These are phyloP conservation scores for Andrena bucephala DNA, from an alignment of 2,888 invertebrate genomes.

Conservation along the genomic window DNA sequence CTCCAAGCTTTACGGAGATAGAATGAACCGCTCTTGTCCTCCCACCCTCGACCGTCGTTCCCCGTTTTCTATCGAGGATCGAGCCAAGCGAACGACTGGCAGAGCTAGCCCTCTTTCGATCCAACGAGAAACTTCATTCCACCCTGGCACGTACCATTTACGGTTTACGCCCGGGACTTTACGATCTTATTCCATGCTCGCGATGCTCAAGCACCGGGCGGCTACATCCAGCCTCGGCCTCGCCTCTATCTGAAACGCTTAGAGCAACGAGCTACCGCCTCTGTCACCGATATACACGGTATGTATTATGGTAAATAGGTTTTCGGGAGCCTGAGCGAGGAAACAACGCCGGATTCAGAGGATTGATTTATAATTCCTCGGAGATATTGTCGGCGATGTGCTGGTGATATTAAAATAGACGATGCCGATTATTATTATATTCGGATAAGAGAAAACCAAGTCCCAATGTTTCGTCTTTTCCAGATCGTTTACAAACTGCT, in stretches of 20 bases:
- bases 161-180: constrained; percentile 62
- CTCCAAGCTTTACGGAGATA: constrained; percentile 49
- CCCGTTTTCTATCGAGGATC: constrained; percentile 37
- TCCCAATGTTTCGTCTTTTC: no score
- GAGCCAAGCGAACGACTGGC: constrained; percentile 34
- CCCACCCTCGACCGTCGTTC: background rate
- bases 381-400: background rate
- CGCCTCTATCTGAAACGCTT: background rate
- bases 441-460: no score
- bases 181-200: constrained; percentile 58
- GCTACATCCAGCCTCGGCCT: constrained; percentile 9
- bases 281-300: background rate
- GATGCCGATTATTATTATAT: no score
- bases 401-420: background rate
- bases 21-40: constrained; percentile 42
- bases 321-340: background rate
- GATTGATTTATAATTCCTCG: constrained; percentile 4
- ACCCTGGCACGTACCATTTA: constrained; percentile 51
- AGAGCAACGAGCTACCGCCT: constrained; percentile 11
- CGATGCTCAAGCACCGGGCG: constrained; percentile 42
- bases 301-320: constrained; percentile 31
- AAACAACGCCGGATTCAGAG: background rate
- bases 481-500: no score
- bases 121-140: constrained; percentile 59
- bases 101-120: constrained; percentile 41